Evolutionary conservation across 2,113 vertebrate species (phyloP).

Genomic region (Rhynchopsitta pachyrhyncha): DNA sequence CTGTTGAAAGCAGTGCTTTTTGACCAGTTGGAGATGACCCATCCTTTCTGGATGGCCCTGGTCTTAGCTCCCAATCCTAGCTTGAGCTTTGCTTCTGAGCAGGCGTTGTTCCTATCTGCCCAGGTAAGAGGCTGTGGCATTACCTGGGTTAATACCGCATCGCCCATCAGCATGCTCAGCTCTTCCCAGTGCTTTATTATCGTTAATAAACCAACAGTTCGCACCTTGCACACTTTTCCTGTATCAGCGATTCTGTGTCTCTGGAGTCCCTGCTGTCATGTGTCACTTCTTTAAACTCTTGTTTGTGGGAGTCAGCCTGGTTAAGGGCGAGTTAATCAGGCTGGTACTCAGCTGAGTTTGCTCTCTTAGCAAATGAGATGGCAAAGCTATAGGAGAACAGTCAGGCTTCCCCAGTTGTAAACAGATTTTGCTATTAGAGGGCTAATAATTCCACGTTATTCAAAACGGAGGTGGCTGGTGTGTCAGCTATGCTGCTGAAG

Average conservation of each 20-base stretch:
- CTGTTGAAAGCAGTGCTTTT: neutral
- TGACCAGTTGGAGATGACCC: accelerated
- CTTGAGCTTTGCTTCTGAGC: neutral
- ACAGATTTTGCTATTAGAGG: neutral
- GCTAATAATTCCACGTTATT: neutral
- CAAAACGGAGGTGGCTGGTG: neutral
- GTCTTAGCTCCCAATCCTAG: neutral
- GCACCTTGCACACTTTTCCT: neutral
- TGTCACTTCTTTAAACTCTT: neutral
- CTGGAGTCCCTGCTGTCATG: neutral
- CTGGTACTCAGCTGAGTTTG: neutral
- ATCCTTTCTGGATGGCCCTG: neutral
- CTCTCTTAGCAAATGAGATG: neutral
- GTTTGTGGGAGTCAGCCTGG: neutral
- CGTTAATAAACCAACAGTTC: neutral
- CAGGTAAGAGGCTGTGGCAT: accelerated
- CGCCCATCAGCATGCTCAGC: neutral
- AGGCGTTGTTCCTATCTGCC: accelerated
- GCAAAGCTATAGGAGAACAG: neutral
- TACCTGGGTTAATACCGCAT: neutral
- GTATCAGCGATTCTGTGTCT: neutral
- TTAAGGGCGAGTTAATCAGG: neutral
- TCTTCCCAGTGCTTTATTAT: neutral
- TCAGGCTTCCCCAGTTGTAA: neutral
- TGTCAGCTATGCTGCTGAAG: neutral